phyloP scores from a whole-genome alignment of 2,797 vertebrate genomes.

The Sebastes steindachneri region DNA sequence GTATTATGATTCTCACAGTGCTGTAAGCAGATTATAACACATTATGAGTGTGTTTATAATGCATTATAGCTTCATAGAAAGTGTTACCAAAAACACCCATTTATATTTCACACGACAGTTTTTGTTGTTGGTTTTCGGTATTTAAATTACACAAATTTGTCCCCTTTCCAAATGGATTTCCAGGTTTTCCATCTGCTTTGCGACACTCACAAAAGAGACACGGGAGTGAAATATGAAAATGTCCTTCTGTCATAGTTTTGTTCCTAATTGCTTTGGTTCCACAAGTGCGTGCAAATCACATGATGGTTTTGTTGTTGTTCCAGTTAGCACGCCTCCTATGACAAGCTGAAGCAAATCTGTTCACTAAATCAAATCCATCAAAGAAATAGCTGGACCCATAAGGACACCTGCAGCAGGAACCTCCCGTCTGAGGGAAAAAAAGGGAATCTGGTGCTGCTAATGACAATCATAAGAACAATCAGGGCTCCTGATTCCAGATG shows the following conservation, averaged over 20 bases:
- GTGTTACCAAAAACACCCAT: background rate
- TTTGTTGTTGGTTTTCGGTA: background rate
- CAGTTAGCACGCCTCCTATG: background rate
- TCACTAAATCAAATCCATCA: conserved; percentile 10
- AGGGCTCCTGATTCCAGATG: background rate
- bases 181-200: conserved; percentile 4
- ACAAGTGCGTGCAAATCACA: conserved; percentile 12
- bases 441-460: background rate
- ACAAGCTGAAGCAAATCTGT: background rate
- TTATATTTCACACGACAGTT: background rate
- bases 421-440: fast-evolving
- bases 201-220: background rate
- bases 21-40: background rate
- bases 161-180: background rate
- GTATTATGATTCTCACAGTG: background rate
- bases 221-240: background rate
- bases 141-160: background rate
- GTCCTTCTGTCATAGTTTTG: conserved; percentile 5
- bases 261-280: conserved; percentile 2
- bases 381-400: background rate
- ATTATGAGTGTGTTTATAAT: background rate
- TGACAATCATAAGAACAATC: background rate
- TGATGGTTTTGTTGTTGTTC: background rate
- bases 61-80: background rate
- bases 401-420: background rate